These are phyloP conservation scores for Abramis brama DNA, from an alignment of 2,113 vertebrate genomes.

Conservation along the genomic window DNA sequence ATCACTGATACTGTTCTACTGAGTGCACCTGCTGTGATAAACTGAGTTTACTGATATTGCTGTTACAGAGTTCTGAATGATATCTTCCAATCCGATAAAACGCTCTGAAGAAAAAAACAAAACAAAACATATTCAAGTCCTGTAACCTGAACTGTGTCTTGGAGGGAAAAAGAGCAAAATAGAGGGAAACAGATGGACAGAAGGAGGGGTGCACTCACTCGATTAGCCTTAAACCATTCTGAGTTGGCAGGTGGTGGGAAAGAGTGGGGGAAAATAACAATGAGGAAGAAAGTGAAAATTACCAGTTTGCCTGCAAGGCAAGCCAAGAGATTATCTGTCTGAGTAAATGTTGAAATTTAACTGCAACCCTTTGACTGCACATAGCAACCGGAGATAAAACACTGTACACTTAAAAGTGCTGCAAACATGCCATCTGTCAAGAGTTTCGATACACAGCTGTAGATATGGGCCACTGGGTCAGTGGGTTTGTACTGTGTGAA, in stretches of 20 bases:
- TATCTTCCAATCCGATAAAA: background rate
- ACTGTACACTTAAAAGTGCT: conserved; percentile 5
- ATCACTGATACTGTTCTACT: background rate
- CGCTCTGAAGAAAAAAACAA: background rate
- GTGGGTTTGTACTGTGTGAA: conserved; percentile 20
- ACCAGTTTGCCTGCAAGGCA: conserved; percentile 10
- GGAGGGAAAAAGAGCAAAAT: conserved; percentile 47
- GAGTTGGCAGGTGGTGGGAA: conserved; percentile 43
- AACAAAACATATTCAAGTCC: background rate
- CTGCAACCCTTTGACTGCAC: background rate
- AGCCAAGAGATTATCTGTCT: conserved; percentile 43
- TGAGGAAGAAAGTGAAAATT: conserved; percentile 39
- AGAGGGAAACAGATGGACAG: conserved; percentile 40
- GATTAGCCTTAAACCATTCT: conserved; percentile 17
- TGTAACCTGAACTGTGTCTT: conserved; percentile 21
- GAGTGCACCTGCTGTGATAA: conserved; percentile 10
- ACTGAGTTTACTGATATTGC: background rate
- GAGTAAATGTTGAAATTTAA: conserved; percentile 10
- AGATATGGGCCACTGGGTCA: conserved; percentile 22
- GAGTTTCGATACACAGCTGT: conserved; percentile 12
- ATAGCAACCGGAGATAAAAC: conserved; percentile 39
- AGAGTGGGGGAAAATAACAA: conserved; percentile 32
- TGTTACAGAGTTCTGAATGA: background rate
- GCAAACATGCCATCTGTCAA: conserved; percentile 4
- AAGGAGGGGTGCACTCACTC: conserved; percentile 23